phyloP scores from a whole-genome alignment of 23 tunicate genomes.

The Ascidia mentula region DNA sequence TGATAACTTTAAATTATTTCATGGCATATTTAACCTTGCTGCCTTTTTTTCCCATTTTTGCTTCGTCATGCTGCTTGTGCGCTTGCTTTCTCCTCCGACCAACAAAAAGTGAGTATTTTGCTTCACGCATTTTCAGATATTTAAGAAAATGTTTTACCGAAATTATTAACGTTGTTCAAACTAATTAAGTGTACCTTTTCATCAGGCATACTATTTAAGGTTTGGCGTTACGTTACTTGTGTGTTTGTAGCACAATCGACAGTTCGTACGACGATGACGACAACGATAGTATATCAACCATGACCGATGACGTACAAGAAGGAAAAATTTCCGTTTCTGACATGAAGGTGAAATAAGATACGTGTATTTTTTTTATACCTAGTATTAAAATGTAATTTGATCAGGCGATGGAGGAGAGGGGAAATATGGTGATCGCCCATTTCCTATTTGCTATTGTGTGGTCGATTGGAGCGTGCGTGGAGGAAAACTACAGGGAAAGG shows the following conservation, averaged over 20 bases:
- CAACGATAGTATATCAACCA: conserved; percentile 63
- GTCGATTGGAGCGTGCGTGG: conserved; percentile 69
- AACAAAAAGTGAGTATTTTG: neutral
- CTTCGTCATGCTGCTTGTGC: conserved; percentile 1
- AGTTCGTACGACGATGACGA: conserved; percentile 61
- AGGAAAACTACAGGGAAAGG: conserved; percentile 72
- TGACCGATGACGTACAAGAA: conserved; percentile 42
- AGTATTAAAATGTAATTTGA: neutral
- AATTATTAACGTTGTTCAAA: too few relatives aligned
- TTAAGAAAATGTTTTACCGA: too few relatives aligned
- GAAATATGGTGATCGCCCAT: conserved; percentile 89
- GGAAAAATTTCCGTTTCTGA: conserved; percentile 60
- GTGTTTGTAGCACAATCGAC: neutral
- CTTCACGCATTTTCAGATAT: neutral
- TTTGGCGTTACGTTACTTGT: neutral
- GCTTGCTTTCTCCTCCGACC: neutral
- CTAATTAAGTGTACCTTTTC: neutral
- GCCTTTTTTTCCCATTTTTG: neutral
- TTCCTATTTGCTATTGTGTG: conserved; percentile 80
- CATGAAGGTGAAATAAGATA: conserved; percentile 33
- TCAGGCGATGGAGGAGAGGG: conserved; percentile 78
- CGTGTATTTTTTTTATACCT: neutral
- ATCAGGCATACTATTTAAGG: neutral
- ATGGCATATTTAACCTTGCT: neutral
- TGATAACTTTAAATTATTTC: neutral